phyloP scores from a whole-genome alignment of 2,113 vertebrate species.

The Campylorhamphus procurvoides region DNA sequence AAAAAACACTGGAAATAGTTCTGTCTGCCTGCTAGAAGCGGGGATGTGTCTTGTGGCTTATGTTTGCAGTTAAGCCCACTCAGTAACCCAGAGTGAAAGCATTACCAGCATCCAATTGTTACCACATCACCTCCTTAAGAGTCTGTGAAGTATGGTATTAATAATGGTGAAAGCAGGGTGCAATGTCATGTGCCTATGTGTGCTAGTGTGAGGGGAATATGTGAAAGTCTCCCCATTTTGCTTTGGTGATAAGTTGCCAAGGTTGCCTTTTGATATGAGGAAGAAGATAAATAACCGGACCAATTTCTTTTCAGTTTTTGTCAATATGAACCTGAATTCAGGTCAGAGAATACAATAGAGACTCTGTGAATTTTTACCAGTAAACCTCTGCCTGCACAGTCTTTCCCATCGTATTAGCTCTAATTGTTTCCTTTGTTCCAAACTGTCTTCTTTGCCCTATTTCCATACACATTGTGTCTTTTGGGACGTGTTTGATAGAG shows the following conservation, averaged over 20 bases:
- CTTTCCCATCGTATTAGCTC: neutral
- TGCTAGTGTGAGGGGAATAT: neutral
- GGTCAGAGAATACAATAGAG: neutral
- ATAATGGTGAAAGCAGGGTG: neutral
- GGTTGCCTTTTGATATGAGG: neutral
- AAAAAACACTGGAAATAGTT: neutral
- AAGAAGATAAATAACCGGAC: neutral
- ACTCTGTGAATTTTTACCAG: neutral
- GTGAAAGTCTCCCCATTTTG: neutral
- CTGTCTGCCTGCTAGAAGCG: neutral
- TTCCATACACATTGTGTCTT: neutral
- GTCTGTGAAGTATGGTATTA: neutral
- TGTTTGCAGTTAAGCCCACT: neutral
- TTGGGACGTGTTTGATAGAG: accelerated
- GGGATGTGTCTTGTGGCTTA: neutral
- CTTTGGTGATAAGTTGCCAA: neutral
- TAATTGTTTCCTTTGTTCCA: neutral
- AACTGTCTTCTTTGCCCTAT: neutral
- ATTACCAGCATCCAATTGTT: neutral
- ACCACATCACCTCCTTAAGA: neutral
- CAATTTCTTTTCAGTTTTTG: neutral
- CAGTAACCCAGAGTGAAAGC: neutral
- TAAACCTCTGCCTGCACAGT: neutral
- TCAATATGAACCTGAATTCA: neutral
- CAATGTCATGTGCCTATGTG: accelerated